Percentiles rank a stretch among this genome's conserved stretches.
These are phyloP conservation scores for Aricia agestis DNA, from an alignment of 1,140 invertebrate species.

Conservation along the genomic window DNA sequence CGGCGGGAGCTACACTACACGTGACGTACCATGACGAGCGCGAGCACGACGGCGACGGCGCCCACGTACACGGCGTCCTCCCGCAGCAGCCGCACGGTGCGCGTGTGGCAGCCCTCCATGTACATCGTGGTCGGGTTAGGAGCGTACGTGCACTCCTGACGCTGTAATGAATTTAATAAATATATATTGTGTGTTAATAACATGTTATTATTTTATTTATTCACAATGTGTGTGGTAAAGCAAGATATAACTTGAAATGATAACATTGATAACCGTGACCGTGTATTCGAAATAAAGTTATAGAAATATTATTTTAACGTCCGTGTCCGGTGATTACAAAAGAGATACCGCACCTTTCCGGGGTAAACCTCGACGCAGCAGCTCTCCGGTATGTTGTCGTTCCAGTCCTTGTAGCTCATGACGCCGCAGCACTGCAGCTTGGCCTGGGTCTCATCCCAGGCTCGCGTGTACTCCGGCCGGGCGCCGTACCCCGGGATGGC, in stretches of 20 bases:
- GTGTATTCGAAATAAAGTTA: too few species aligned
- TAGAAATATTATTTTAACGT: too few species aligned
- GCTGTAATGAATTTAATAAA: slow-evolving; percentile 63
- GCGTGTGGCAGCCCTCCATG: slow-evolving; percentile 83
- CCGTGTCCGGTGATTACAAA: too few species aligned
- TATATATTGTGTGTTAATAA: too few species aligned
- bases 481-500: slow-evolving; percentile 84
- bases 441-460: slow-evolving; percentile 90
- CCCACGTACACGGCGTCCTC: slow-evolving; percentile 88
- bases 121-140: slow-evolving; percentile 81
- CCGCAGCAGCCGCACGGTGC: slow-evolving; percentile 82
- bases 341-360: slow-evolving; percentile 69
- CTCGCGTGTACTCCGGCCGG: slow-evolving; percentile 80
- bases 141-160: slow-evolving; percentile 79
- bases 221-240: too few species aligned
- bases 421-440: slow-evolving; percentile 91
- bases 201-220: too few species aligned
- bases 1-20: too few species aligned
- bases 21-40: not conserved
- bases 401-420: slow-evolving; percentile 84
- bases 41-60: slow-evolving; percentile 82
- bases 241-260: too few species aligned
- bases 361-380: slow-evolving; percentile 84
- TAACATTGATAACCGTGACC: too few species aligned
- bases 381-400: slow-evolving; percentile 83